These are phyloP conservation scores for Thaumatotibia leucotreta DNA, from an alignment of 1,140 invertebrate genomes.

Conservation along the genomic window DNA sequence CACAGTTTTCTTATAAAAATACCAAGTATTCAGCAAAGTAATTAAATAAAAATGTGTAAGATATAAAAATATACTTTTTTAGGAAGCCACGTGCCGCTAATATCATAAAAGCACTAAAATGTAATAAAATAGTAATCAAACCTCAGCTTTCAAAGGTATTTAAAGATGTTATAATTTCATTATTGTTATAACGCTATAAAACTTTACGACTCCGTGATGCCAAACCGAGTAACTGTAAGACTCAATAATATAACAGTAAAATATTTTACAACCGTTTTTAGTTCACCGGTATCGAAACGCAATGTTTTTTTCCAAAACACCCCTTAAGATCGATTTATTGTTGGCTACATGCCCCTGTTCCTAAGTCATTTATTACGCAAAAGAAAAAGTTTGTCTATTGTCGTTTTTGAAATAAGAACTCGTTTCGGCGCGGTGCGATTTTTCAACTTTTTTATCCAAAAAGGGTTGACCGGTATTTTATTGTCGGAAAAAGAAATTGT, in stretches of 20 bases:
- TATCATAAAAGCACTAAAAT: neutral
- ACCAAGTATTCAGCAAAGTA: neutral
- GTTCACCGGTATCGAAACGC: slow-evolving; percentile 14
- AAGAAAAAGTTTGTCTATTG: slow-evolving; percentile 44
- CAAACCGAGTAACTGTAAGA: slow-evolving; percentile 14
- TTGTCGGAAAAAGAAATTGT: neutral
- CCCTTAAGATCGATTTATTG: slow-evolving; percentile 45
- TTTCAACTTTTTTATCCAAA: slow-evolving; percentile 25
- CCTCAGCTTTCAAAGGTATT: neutral
- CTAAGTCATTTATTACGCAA: slow-evolving; percentile 43
- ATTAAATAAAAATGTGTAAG: neutral
- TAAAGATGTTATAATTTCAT: slow-evolving; percentile 5
- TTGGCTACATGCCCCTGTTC: slow-evolving; percentile 39
- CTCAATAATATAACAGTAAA: slow-evolving; percentile 51
- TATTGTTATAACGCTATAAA: neutral
- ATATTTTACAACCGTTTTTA: slow-evolving; percentile 37
- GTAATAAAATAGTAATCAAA: neutral
- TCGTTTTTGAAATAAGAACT: slow-evolving; percentile 29
- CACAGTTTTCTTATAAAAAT: too few relatives aligned
- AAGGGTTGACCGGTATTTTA: slow-evolving; percentile 20
- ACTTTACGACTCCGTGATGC: neutral
- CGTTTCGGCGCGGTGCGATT: slow-evolving; percentile 19
- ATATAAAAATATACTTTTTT: too few relatives aligned
- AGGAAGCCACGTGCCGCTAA: neutral
- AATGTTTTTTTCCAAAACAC: slow-evolving; percentile 30